Evolutionary conservation across 2,888 invertebrate species (phyloP).

Genomic region (Podabrus alpinus): DNA sequence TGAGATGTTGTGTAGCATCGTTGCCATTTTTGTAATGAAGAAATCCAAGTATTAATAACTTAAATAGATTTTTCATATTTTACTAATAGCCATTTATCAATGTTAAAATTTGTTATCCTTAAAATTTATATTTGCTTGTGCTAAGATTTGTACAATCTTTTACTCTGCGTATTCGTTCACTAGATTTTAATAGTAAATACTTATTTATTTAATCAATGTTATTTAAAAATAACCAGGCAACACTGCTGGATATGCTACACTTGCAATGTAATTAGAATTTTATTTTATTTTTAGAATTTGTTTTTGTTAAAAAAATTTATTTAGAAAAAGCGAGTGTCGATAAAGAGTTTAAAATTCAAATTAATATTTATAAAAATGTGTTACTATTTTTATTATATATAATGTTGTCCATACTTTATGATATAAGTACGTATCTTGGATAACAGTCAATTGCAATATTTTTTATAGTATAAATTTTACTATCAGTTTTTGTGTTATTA

Average conservation of each 20-base stretch:
- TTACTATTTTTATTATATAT: neutral
- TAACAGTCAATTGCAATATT: neutral
- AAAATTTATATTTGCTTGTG: neutral
- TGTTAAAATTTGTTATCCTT: neutral
- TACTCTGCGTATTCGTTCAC: neutral
- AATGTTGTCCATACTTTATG: neutral
- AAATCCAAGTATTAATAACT: neutral
- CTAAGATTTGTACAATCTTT: neutral
- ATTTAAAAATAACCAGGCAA: too few species aligned
- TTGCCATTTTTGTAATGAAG: neutral
- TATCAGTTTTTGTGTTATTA: neutral
- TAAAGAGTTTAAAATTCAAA: too few species aligned
- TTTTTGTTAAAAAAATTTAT: neutral
- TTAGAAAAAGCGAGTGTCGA: neutral
- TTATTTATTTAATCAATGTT: neutral
- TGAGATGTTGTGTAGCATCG: neutral
- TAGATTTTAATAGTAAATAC: neutral
- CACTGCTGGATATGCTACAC: too few species aligned
- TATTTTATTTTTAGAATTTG: neutral
- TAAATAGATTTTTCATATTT: neutral
- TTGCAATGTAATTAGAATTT: neutral
- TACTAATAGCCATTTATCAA: neutral
- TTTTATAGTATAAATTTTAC: neutral
- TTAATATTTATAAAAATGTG: neutral
- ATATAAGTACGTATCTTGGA: neutral